Evolutionary conservation across 2,888 invertebrate species (phyloP), one percentile per base, ranked within the genome.

Genomic region (Acanthosoma haemorrhoidale): DNA sequence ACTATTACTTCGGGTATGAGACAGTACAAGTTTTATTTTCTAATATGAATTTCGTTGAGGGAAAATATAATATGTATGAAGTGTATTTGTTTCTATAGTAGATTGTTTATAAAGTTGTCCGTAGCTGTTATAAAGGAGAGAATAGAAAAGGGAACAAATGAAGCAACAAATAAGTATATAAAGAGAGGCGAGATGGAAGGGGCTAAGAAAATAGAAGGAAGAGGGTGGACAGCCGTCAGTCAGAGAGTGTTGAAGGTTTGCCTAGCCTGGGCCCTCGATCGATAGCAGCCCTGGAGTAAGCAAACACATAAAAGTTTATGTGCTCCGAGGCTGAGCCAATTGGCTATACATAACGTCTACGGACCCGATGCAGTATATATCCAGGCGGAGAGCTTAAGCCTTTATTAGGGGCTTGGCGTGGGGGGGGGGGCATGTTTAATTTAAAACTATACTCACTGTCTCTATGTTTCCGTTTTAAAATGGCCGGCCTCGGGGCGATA

Each of bases 291-390:
- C 31, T 3, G 38, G 74, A 74, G 74, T 75, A 75, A 75, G 75
- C 75, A 75, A 75, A 71, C 71, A 74, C 74, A 75, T 75, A 75
- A 75, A 75, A 74, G 73, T 75, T 75, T 74, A 75, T 69, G 66
- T 61, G 70, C 68, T 43, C 64, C 51, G 51, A n/a, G 25, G 25
- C 51, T 25, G 64, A 25, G 51, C n/a, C 51, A 51, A 51, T 69
- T 69, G 69, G 70, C 70, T 32, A 32, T 36, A 60, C 36, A 38
- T 38, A 70, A 61, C 72, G 68, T 64, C 51, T n/a, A n/a, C n/a
- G n/a, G n/a, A n/a, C n/a, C n/a, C n/a, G n/a, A n/a, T n/a, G 25
- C 13, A 25, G 51, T 51, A 51, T 51, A 51, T 51, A 21, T 51
- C 51, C 51, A 51, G n/a, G n/a, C n/a, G n/a, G n/a, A n/a, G n/a